Conservation (phyloP, 2,113 vertebrate species). For the Sminthopsis crassicaudata region DNA sequence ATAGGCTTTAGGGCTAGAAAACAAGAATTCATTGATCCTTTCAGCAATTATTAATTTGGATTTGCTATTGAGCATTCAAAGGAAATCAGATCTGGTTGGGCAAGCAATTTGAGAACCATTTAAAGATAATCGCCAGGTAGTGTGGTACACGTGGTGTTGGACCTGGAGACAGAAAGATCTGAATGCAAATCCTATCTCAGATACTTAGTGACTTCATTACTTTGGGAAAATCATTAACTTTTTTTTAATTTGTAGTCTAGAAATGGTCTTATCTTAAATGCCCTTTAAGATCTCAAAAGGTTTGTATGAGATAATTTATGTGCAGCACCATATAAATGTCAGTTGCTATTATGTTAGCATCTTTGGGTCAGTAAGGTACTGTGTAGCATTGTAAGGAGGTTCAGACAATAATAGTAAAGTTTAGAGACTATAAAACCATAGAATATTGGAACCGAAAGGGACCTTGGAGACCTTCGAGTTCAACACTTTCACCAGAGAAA, state of each 20-base stretch:
- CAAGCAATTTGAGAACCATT: neutral
- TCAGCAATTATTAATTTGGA: neutral
- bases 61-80: neutral
- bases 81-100: neutral
- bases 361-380: neutral
- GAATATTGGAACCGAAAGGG: constrained; percentile 24
- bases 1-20: neutral
- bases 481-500: neutral
- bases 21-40: neutral
- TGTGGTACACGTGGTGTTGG: neutral
- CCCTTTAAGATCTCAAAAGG: no score
- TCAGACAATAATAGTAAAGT: neutral
- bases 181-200: neutral
- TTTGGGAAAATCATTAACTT: neutral
- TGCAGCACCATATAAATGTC: neutral
- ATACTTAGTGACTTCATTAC: neutral
- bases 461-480: constrained; percentile 22
- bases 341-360: neutral
- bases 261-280: neutral
- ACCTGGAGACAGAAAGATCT: neutral
- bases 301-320: neutral
- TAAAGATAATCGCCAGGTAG: neutral
- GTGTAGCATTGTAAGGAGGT: neutral
- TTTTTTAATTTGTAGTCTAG: neutral
- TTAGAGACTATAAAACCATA: constrained; percentile 16